Evolutionary conservation across 2,797 vertebrate species (phyloP), one percentile per base, ranked within the genome.

Genomic region (Gobio occitaniae): DNA sequence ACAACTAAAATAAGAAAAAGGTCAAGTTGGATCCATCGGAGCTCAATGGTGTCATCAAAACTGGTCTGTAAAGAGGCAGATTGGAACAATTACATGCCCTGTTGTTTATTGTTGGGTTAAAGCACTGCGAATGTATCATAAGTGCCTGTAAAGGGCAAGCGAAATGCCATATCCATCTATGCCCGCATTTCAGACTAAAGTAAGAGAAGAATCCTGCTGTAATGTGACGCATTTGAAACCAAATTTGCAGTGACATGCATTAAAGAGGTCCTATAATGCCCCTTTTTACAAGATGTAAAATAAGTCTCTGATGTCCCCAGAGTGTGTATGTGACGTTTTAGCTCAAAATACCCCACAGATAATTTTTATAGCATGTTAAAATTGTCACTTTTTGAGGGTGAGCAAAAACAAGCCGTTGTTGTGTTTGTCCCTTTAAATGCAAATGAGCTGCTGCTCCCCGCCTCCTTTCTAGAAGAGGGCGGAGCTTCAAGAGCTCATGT

Each of bases 131-230:
- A 50, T 70, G 21, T 36, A 36, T 63, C 75, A 61, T 65, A 48
- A 41, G 44, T 71, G 56, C n/a, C 38, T 70, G 54, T 54, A 74
- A 85, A 84, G 47, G 79, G 17, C 68, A 78, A 85, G 12, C 65
- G 19, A 84, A 87, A 78, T 65, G 47, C 65, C 65, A 50, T 36
- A 15, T 36, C 25, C 17, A 29, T 78, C 15, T 17, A 78, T 29
- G 56, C n/a, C 1, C 0, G 2, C 38, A 47, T 29, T 78, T 78
- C n/a, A 29, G 56, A 63, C 0, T 29, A 16, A 65, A 65, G 2
- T 11, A 29, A 56, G 50, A 77, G 36, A 41, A 13, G 19, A 10
- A 44, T 25, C 12, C 21, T 36, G 21, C 75, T 9, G 12, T 41
- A 59, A 9, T 3, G 38, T 3, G n/a, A 25, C 6, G 36, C 36